A percentile compares a stretch with the other conserved stretches of the same genome.
Evolutionary conservation across 2,797 vertebrate genomes (phyloP).

Genomic region (Melanotaenia boesemani): DNA sequence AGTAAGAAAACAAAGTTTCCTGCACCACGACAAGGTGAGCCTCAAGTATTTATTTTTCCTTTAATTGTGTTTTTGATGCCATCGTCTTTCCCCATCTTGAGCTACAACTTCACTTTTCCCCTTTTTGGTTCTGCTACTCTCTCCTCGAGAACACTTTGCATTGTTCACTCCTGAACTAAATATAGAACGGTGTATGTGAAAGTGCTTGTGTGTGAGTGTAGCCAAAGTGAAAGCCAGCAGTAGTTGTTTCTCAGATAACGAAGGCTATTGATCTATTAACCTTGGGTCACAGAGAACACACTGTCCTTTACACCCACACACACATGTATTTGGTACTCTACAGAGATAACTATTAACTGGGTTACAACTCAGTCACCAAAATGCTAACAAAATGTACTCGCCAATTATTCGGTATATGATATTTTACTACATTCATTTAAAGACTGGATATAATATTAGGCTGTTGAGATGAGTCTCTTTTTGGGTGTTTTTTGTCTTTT

Average conservation of each 20-base stretch:
- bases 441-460: not conserved
- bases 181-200: conserved; percentile 5
- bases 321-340: conserved; percentile 7
- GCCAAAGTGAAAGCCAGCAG: conserved; percentile 53
- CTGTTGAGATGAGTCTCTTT: not conserved
- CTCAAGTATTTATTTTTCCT: not conserved
- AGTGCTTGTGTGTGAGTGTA: conserved; percentile 3
- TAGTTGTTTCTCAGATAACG: conserved; percentile 67
- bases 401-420: not conserved
- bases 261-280: conserved; percentile 69
- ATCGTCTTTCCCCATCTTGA: conserved; percentile 29
- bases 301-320: conserved; percentile 2
- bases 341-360: conserved; percentile 18
- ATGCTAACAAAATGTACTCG: conserved; percentile 15
- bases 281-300: conserved; percentile 53
- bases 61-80: not conserved
- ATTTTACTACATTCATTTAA: not conserved
- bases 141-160: conserved; percentile 25
- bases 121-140: conserved; percentile 32
- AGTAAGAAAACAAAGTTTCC: not conserved
- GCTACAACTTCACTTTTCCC: conserved; percentile 16
- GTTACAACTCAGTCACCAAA: conserved; percentile 36
- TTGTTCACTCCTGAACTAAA: conserved; percentile 36
- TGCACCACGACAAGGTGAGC: not conserved
- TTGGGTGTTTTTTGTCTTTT: conserved; percentile 26